These are phyloP conservation scores for Andrena praecox DNA, from an alignment of 2,888 invertebrate species.

Conservation along the genomic window DNA sequence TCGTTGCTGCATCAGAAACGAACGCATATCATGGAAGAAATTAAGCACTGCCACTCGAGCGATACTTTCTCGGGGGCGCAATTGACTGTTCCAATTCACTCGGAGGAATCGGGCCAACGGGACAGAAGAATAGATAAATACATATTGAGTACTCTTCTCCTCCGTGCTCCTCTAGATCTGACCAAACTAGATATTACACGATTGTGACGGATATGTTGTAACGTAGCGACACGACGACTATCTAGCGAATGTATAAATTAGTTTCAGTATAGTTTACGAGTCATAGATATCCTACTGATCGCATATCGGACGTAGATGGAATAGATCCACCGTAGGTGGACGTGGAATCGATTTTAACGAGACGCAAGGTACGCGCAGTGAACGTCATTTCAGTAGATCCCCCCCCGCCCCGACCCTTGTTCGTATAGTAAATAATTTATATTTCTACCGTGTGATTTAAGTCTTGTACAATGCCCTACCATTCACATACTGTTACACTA, in stretches of 20 bases:
- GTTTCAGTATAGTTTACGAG: conserved; percentile 47
- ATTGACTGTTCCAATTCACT: not conserved
- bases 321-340: not conserved
- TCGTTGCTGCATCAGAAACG: conserved; percentile 5
- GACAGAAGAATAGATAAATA: not conserved
- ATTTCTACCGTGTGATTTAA: conserved; percentile 62
- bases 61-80: not conserved
- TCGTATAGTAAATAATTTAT: conserved; percentile 60
- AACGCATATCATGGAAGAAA: conserved; percentile 25
- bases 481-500: conserved; percentile 41
- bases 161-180: conserved; percentile 60
- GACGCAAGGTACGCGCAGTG: not conserved
- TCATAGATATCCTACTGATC: conserved; percentile 25
- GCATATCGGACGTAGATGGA: conserved; percentile 31
- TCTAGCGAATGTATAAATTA: conserved; percentile 60
- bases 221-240: conserved; percentile 44
- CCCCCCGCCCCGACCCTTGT: conserved; percentile 23
- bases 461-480: conserved; percentile 45
- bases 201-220: conserved; percentile 40
- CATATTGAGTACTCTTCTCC: conserved; percentile 70
- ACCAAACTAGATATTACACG: conserved; percentile 59
- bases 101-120: conserved; percentile 19
- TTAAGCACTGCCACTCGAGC: not conserved
- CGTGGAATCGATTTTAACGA: conserved; percentile 9
- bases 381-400: conserved; percentile 46